Percentiles rank a stretch among this genome's conserved stretches.
Conservation (phyloP, 1,140 invertebrate species). For the Lepidurus arcticus region DNA sequence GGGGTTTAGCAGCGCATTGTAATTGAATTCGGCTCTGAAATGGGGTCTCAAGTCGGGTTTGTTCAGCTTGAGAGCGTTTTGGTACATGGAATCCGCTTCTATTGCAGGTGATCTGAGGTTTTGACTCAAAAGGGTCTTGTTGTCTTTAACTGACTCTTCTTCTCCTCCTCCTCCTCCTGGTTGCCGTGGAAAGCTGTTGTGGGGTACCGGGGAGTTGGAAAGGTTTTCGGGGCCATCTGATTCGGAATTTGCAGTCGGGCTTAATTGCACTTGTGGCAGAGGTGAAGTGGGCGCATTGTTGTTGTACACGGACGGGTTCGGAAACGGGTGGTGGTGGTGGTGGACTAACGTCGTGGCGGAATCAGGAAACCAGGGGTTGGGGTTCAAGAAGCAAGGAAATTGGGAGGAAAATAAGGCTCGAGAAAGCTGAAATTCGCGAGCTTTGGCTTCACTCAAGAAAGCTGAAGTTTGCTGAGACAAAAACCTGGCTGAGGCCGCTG, state of each 20-base stretch:
- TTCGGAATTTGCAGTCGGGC: background rate
- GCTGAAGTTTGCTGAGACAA: background rate
- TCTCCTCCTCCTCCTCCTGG: background rate
- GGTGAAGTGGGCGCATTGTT: constrained; percentile 2
- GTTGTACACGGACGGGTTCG: background rate
- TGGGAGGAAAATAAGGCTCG: background rate
- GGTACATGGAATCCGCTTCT: background rate
- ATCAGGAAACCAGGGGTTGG: constrained; percentile 2
- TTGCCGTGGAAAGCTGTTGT: background rate
- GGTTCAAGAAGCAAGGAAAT: background rate
- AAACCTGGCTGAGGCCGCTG: background rate
- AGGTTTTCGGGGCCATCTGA: background rate
- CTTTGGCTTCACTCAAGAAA: constrained; percentile 3
- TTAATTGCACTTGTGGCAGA: background rate
- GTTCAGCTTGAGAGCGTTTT: background rate
- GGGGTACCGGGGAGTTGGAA: background rate
- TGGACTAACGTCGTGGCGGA: background rate
- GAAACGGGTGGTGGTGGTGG: background rate
- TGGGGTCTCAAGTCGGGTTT: background rate
- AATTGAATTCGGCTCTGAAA: background rate
- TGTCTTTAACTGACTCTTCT: background rate
- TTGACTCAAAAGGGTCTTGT: background rate
- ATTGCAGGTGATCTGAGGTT: background rate
- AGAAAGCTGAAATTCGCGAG: background rate
- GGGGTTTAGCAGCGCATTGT: background rate